Evolutionary conservation across 1,140 invertebrate species (phyloP).

Genomic region (Lepeophtheirus salmonis): DNA sequence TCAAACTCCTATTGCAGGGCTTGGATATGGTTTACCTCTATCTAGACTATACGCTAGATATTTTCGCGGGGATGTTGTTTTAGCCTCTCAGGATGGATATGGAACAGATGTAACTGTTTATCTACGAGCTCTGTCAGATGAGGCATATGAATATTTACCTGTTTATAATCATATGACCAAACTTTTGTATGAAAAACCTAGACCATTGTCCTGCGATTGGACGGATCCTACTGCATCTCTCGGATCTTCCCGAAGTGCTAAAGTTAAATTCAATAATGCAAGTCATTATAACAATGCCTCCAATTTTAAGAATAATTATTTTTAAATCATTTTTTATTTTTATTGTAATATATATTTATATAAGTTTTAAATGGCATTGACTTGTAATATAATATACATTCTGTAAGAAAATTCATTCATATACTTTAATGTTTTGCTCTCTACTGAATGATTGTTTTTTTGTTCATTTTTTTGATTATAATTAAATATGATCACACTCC

Average conservation of each 20-base stretch:
- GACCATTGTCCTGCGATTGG: slow-evolving; percentile 46
- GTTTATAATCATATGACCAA: slow-evolving; percentile 89
- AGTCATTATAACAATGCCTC: neutral
- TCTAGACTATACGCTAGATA: slow-evolving; percentile 91
- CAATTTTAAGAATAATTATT: neutral
- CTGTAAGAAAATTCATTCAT: no score
- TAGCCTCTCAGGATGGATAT: slow-evolving; percentile 81
- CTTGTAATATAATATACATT: no score
- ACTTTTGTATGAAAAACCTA: slow-evolving; percentile 59
- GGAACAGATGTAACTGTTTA: slow-evolving; percentile 93
- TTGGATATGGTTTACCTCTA: slow-evolving; percentile 85
- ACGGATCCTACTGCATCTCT: slow-evolving; percentile 11
- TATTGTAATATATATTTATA: no score
- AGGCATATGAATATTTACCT: slow-evolving; percentile 83
- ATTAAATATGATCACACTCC: no score
- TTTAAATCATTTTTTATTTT: no score
- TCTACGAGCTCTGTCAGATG: slow-evolving; percentile 65
- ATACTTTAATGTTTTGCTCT: no score
- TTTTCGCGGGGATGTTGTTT: slow-evolving; percentile 81
- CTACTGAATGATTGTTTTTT: no score
- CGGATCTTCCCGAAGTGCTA: neutral
- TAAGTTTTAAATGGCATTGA: no score
- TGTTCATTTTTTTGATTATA: no score
- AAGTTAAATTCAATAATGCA: neutral
- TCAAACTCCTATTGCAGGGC: slow-evolving; percentile 6